Conservation (phyloP, 35 echinoderm and acorn worm species). For the Stichopus chloronotus region DNA sequence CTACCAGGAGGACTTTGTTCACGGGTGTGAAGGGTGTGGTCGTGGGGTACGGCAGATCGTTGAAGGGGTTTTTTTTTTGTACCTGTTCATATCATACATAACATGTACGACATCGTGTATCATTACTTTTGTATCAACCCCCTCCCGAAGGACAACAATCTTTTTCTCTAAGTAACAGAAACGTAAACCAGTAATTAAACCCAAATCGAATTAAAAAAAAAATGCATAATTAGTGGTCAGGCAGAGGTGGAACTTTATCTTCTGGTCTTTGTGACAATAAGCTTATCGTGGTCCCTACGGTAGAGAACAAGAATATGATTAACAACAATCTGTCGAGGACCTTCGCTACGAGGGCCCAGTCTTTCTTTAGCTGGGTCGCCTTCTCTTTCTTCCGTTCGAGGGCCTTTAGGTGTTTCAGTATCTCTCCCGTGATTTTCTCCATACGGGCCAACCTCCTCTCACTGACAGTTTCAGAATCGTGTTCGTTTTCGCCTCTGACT, state of each 20-base stretch:
- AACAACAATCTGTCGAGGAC: conserved; percentile 89
- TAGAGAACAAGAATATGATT: conserved; percentile 80
- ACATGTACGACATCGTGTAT: no score
- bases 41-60: no score
- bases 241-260: conserved; percentile 35
- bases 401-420: conserved; percentile 93
- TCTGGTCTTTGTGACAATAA: conserved; percentile 73
- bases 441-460: conserved; percentile 73
- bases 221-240: neutral
- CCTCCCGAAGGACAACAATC: no score
- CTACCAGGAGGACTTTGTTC: no score
- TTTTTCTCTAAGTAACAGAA: no score
- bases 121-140: no score
- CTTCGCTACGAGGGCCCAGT: conserved; percentile 88
- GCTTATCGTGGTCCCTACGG: conserved; percentile 71
- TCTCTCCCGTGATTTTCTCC: conserved; percentile 72
- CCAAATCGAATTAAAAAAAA: neutral
- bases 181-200: no score
- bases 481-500: conserved; percentile 42
- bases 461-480: conserved; percentile 66
- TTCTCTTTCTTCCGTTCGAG: conserved; percentile 85
- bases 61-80: no score
- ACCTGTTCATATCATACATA: no score
- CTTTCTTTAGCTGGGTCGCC: conserved; percentile 73
- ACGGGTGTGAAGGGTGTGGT: no score